Percentiles rank a stretch among this genome's conserved stretches.
phyloP scores from a whole-genome alignment of 1,140 invertebrate species.

The Eriocheir sinensis region DNA sequence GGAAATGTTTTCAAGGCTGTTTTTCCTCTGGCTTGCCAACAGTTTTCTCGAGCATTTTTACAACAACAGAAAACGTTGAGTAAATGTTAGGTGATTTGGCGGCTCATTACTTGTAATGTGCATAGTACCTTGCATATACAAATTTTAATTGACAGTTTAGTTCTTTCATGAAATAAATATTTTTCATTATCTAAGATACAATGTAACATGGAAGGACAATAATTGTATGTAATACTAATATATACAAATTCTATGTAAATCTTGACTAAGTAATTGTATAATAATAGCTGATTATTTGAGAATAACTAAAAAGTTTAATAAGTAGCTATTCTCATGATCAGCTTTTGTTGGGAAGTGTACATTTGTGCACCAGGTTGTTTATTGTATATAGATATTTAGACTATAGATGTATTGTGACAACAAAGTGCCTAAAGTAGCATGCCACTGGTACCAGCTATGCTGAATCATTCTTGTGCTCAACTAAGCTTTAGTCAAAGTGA shows the following conservation, averaged over 20 bases:
- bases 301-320: background rate
- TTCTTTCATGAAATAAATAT: constrained; percentile 12
- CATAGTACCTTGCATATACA: background rate
- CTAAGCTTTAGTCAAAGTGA: constrained; percentile 68
- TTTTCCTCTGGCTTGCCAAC: background rate
- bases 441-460: constrained; percentile 63
- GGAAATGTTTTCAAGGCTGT: background rate
- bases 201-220: constrained; percentile 14
- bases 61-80: background rate
- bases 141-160: background rate
- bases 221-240: background rate
- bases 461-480: constrained; percentile 65
- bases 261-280: constrained; percentile 1
- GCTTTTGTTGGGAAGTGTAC: constrained; percentile 58
- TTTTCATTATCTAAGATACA: constrained; percentile 15
- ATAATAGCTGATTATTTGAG: constrained; percentile 25
- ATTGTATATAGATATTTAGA: constrained; percentile 63
- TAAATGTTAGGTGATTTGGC: background rate
- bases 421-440: constrained; percentile 69
- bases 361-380: constrained; percentile 57
- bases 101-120: background rate
- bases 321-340: constrained; percentile 35
- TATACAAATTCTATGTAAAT: background rate
- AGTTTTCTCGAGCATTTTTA: background rate
- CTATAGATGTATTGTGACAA: constrained; percentile 52